These are phyloP conservation scores for Diorhabda carinulata DNA, from an alignment of 1,140 invertebrate species.

Conservation along the genomic window DNA sequence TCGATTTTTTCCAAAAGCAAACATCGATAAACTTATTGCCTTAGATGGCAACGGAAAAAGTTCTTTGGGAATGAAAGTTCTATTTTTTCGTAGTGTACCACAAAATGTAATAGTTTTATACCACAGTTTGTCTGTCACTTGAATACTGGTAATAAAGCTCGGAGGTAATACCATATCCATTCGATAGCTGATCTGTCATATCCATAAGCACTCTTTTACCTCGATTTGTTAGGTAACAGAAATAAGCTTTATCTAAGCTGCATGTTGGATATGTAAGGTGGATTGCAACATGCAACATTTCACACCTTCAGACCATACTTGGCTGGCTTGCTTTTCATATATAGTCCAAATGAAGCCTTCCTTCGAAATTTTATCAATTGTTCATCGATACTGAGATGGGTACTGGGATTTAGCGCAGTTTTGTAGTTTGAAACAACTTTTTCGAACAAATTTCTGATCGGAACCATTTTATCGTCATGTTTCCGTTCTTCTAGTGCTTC, in stretches of 20 bases:
- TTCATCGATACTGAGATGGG: not conserved
- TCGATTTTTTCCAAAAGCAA: not conserved
- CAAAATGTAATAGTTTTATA: not conserved
- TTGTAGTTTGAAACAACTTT: not conserved
- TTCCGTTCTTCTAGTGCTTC: not conserved
- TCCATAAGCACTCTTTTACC: not conserved
- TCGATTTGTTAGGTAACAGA: not conserved
- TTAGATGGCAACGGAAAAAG: not conserved
- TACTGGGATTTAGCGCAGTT: not conserved
- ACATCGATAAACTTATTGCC: not conserved
- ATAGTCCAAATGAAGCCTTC: conserved; percentile 15
- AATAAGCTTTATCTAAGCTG: not conserved
- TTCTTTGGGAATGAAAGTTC: not conserved
- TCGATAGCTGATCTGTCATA: not conserved
- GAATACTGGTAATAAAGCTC: not conserved
- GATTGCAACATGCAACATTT: not conserved
- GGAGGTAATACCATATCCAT: not conserved
- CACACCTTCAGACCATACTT: conserved; percentile 12
- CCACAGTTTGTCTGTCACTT: not conserved
- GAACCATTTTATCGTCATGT: conserved; percentile 7
- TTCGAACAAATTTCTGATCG: not conserved
- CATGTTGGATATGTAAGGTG: not conserved
- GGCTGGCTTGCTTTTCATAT: conserved; percentile 22
- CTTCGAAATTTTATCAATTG: conserved; percentile 12
- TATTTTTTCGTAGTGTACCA: conserved; percentile 5